Evolutionary conservation across 2,113 vertebrate species (phyloP), one percentile per base, ranked within the genome.

Genomic region (Scolopax mira): DNA sequence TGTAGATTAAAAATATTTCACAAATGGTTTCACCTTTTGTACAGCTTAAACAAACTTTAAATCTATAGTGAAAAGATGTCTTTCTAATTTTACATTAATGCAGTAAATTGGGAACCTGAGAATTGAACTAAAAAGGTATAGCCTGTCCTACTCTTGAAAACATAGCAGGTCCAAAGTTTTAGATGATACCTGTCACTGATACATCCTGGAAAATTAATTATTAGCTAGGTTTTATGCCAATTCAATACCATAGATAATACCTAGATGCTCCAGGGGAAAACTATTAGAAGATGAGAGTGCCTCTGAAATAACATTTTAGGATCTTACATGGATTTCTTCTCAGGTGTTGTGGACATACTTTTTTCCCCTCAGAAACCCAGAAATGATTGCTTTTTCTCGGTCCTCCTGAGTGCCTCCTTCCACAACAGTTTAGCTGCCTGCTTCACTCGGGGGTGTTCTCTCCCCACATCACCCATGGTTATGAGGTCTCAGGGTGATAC

Each of bases 401-500:
- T 31, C 17, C 3, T 61, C 6, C 14, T 1, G 2, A 24, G 2
- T 31, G 41, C 25, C 17, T 75, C 52, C 8, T 52, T 46, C 67
- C 22, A 22, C 0, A 0, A 30, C 14, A 52, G 21, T 4, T 46
- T 46, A 6, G 57, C 73, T 71, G 16, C 7, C 27, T 3, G 3
- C 3, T 60, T 41, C 8, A 6, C 4, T 9, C 2, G 2, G 11
- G 24, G 11, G 10, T 33, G 48, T 12, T 15, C 10, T 51, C 25
- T 39, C 24, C 54, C 44, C 12, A 5, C 16, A 23, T 18, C 39
- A 25, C 25, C 30, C 30, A 2, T 4, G 23, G 11, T 27, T 7
- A 0, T 6, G 52, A 60, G 54, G 8, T 39, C 30, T 37, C 48
- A 28, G 67, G 41, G 27, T 46, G 28, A 64, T 7, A 5, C 0